Percentiles rank a stretch among this genome's conserved stretches.
Conservation (phyloP, 2,797 vertebrate species). For the Acipenser ruthenus region DNA sequence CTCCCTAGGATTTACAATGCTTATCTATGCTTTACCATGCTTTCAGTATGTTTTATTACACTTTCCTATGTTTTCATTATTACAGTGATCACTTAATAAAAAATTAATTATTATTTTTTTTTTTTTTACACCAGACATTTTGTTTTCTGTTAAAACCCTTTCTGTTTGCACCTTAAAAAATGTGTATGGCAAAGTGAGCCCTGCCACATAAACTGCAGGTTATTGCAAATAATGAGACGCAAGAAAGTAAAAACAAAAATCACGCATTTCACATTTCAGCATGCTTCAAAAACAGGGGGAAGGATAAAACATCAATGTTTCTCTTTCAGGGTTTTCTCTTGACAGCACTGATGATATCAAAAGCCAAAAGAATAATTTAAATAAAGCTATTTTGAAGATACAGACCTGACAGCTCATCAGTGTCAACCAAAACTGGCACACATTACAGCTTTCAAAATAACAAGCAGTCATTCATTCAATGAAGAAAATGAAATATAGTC, state of each 20-base stretch:
- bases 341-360: neutral
- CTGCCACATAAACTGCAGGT: neutral
- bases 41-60: too few relatives aligned
- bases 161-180: neutral
- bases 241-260: neutral
- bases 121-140: too few relatives aligned
- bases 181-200: neutral
- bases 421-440: too few relatives aligned
- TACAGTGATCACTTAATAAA: too few relatives aligned
- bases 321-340: neutral
- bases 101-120: too few relatives aligned
- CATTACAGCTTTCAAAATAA: neutral
- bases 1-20: too few relatives aligned
- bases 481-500: neutral
- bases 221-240: neutral
- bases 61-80: too few relatives aligned
- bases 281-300: neutral
- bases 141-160: neutral
- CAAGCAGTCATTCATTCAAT: neutral
- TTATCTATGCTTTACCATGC: too few relatives aligned
- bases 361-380: neutral
- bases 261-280: neutral
- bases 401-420: slow-evolving; percentile 6
- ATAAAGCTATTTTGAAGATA: too few relatives aligned
- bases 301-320: neutral